Conservation (phyloP, 2,888 invertebrate species). For the Gnatocerus cornutus region DNA sequence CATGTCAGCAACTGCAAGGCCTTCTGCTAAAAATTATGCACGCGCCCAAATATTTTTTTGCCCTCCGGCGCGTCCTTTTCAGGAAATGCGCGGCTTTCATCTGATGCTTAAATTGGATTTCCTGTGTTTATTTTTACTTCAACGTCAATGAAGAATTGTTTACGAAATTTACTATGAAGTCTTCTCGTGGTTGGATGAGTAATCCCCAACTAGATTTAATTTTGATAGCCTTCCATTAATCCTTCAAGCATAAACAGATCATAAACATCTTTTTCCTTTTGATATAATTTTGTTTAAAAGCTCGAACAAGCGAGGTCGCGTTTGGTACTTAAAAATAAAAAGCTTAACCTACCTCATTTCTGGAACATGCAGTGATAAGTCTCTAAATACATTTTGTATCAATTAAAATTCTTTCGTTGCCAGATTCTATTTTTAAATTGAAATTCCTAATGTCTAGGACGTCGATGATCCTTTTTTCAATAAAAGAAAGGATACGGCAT, state of each 20-base stretch:
- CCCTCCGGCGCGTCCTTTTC: constrained; percentile 6
- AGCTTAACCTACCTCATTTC: constrained; percentile 11
- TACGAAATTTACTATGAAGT: constrained; percentile 33
- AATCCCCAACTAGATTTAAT: background rate
- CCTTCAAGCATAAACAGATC: constrained; percentile 9
- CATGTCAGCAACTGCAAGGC: too few species aligned
- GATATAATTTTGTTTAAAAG: constrained; percentile 9
- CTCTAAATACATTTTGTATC: constrained; percentile 20
- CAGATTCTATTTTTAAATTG: constrained; percentile 26
- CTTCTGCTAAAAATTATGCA: too few species aligned
- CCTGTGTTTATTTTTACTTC: constrained; percentile 33
- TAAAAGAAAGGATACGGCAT: constrained; percentile 18
- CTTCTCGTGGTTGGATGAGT: background rate
- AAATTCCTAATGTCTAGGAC: constrained; percentile 29
- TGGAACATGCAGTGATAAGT: constrained; percentile 20
- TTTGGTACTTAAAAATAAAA: constrained; percentile 10
- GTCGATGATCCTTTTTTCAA: constrained; percentile 20
- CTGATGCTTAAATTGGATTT: constrained; percentile 18
- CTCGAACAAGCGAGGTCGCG: background rate
- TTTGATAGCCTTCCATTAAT: constrained; percentile 9
- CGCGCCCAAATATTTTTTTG: too few species aligned
- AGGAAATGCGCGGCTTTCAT: background rate
- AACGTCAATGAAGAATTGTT: constrained; percentile 37
- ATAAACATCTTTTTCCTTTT: constrained; percentile 20
- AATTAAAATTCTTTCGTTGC: constrained; percentile 31